These are phyloP conservation scores for Steromphala cineraria DNA, from an alignment of 2,888 invertebrate genomes.

Conservation along the genomic window DNA sequence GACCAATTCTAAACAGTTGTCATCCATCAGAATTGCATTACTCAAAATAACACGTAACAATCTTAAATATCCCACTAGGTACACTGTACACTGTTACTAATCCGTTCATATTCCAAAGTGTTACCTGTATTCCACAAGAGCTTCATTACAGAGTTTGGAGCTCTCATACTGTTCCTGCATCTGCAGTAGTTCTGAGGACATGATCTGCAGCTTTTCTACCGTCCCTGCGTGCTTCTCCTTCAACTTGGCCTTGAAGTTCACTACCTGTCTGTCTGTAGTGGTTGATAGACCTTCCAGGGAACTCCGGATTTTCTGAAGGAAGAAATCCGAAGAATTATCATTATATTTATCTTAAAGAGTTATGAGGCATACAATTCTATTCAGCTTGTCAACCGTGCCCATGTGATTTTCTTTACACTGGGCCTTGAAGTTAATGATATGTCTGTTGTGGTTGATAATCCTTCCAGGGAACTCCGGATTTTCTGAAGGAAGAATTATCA, in stretches of 20 bases:
- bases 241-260: slow-evolving; percentile 2
- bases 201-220: slow-evolving; percentile 25
- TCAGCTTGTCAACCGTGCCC: slow-evolving; percentile 24
- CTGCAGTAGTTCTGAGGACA: slow-evolving; percentile 28
- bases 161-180: slow-evolving; percentile 27
- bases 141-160: slow-evolving; percentile 23
- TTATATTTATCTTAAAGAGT: background rate
- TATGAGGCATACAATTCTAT: too few species aligned
- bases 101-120: background rate
- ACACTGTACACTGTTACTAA: too few species aligned
- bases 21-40: too few species aligned
- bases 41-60: too few species aligned
- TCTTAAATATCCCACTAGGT: too few species aligned
- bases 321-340: too few species aligned
- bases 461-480: background rate
- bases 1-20: too few species aligned
- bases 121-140: slow-evolving; percentile 37
- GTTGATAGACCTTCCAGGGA: slow-evolving; percentile 15
- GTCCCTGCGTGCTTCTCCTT: background rate
- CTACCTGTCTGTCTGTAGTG: slow-evolving; percentile 2
- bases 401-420: background rate
- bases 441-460: slow-evolving; percentile 17
- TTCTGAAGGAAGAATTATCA: background rate
- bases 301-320: background rate
- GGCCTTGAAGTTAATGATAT: background rate